Percentiles rank a stretch among this genome's conserved stretches.
Evolutionary conservation across 2,888 invertebrate species (phyloP).

Genomic region (Chymomyza amoena): DNA sequence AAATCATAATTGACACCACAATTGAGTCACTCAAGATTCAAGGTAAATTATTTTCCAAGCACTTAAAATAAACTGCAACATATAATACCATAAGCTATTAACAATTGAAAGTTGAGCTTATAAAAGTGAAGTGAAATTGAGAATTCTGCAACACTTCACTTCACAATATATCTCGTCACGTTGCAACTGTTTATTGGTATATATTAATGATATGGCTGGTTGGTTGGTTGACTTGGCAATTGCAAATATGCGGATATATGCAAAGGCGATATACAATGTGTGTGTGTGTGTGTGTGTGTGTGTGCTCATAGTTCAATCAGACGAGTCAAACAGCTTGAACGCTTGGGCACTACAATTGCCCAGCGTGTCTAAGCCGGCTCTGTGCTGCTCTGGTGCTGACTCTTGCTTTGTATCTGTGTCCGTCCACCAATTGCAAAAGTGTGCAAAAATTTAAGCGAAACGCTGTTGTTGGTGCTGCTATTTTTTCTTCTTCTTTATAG

Average conservation of each 20-base stretch:
- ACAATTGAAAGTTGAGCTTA: neutral
- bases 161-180: slow-evolving; percentile 33
- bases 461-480: neutral
- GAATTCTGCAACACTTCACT: neutral
- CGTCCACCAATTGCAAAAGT: slow-evolving; percentile 37
- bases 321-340: slow-evolving; percentile 27
- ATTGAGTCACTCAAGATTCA: neutral
- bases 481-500: slow-evolving; percentile 11
- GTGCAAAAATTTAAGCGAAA: neutral
- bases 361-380: neutral
- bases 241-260: slow-evolving; percentile 68
- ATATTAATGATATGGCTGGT: slow-evolving; percentile 62
- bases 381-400: neutral
- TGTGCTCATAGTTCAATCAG: slow-evolving; percentile 6
- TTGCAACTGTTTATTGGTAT: slow-evolving; percentile 29
- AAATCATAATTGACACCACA: neutral
- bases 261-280: slow-evolving; percentile 37
- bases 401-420: slow-evolving; percentile 28
- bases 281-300: neutral
- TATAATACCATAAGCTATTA: neutral
- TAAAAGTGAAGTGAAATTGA: neutral
- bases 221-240: slow-evolving; percentile 57
- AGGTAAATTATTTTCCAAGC: neutral
- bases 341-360: neutral
- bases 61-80: neutral